These are phyloP conservation scores for Sminthurides aquaticus DNA, from an alignment of 2,888 invertebrate species.

Conservation along the genomic window DNA sequence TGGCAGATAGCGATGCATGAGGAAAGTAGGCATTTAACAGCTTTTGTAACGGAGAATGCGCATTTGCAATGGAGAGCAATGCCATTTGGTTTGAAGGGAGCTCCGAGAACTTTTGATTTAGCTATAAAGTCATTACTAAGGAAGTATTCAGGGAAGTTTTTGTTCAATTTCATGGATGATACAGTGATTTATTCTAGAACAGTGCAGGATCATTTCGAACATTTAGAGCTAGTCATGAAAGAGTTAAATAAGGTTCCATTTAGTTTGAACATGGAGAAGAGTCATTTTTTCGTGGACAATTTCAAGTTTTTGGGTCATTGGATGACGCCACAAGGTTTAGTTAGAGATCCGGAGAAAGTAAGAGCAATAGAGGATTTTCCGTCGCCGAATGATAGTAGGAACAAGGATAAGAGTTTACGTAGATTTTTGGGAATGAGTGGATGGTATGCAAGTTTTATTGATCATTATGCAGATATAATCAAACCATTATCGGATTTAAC, in stretches of 20 bases:
- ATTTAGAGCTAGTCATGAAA: slow-evolving; percentile 20
- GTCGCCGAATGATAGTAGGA: slow-evolving; percentile 14
- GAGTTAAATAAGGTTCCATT: slow-evolving; percentile 12
- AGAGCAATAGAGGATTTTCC: slow-evolving; percentile 26
- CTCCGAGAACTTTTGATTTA: slow-evolving; percentile 4
- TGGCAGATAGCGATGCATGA: slow-evolving; percentile 22
- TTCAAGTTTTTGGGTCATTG: slow-evolving; percentile 28
- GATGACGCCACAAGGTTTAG: slow-evolving; percentile 20
- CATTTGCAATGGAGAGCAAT: background rate
- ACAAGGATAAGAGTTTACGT: slow-evolving; percentile 18
- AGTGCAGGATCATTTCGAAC: slow-evolving; percentile 13
- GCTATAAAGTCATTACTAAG: background rate
- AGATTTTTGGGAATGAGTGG: slow-evolving; percentile 27
- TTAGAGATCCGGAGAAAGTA: slow-evolving; percentile 22
- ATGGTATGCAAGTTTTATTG: slow-evolving; percentile 28
- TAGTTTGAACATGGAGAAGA: slow-evolving; percentile 22
- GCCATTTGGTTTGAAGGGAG: slow-evolving; percentile 8
- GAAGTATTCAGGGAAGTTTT: slow-evolving; percentile 1
- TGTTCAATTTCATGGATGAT: slow-evolving; percentile 8
- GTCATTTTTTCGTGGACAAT: background rate
- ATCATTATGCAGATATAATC: slow-evolving; percentile 21
- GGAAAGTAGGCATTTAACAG: background rate
- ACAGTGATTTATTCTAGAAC: slow-evolving; percentile 10
- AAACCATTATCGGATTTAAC: slow-evolving; percentile 23
- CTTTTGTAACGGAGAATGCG: background rate